Evolutionary conservation across 2,888 invertebrate genomes (phyloP).

Genomic region (Watsonalla cultraria): DNA sequence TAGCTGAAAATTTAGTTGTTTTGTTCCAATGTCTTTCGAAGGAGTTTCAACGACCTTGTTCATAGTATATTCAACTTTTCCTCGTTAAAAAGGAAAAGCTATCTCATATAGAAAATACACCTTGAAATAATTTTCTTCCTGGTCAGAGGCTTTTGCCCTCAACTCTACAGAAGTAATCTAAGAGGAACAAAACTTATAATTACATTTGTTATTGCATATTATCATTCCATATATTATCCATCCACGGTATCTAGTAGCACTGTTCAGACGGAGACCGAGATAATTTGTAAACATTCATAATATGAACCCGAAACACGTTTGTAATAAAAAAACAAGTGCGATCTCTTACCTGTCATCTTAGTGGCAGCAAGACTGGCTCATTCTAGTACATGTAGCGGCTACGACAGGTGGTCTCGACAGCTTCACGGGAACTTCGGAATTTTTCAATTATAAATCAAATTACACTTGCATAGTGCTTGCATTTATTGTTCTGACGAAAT

Average conservation of each 20-base stretch:
- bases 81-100: no score
- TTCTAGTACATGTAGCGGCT: constrained; percentile 54
- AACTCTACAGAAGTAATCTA: background rate
- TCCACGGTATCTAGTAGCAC: no score
- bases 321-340: constrained; percentile 59
- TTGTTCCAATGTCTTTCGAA: no score
- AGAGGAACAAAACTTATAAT: background rate
- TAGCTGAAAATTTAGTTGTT: no score
- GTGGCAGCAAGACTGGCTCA: constrained; percentile 36
- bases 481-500: constrained; percentile 43
- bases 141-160: no score
- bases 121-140: no score
- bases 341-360: constrained; percentile 46
- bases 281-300: constrained; percentile 26
- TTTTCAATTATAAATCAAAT: constrained; percentile 60
- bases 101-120: no score
- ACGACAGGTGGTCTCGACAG: constrained; percentile 52
- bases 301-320: constrained; percentile 34
- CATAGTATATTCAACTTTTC: no score
- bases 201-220: background rate
- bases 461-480: constrained; percentile 49
- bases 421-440: constrained; percentile 34
- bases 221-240: background rate
- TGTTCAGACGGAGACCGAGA: no score
- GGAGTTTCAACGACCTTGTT: no score